Base-by-base conservation (phyloP, 2,888 invertebrate species). In the Acronicta aceris region DNA sequence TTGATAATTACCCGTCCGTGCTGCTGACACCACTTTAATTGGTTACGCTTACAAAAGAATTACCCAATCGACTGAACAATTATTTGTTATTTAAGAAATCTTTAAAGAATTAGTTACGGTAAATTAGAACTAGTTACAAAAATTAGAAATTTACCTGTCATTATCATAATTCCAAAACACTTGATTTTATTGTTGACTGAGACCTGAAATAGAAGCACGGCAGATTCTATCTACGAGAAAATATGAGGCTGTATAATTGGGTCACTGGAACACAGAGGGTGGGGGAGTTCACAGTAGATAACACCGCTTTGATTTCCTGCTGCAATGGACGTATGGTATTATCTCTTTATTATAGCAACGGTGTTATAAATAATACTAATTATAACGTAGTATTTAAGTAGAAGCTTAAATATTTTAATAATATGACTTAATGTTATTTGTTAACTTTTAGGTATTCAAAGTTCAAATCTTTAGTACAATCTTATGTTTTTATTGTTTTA, bases 251-350 rank as follows among this genome's bases (percentile, higher is more conserved):
- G 59, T 75, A 78, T 88, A 90, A 90, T 89, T 90, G 83, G 91
- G 91, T 90, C 90, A 90, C 81, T 82, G 72, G 85, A 81, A 76
- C 84, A 81, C 79, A 70, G 68, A 76, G 78, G 78, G 71, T 53
- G 77, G 48, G 70, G 64, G 58, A 65, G 60, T 71, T 68, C 70
- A 64, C 71, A 74, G 76, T 71, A 79, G 74, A 79, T 81, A 81
- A 76, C 79, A 76, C 69, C 76, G 73, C 73, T 79, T 74, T 75
- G 77, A 81, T 81, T 83, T 82, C 76, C 76, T 76, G 76, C 77
- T 71, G 73, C 74, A 66, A 57, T 61, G 66, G 38, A 62, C 30
- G 49, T 63, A 21, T 21, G 21, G 21, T 21, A 63, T 58, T 64
- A 62, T 61, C 52, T 58, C 15, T 56, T 27, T 50, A 51, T 56